A percentile compares a stretch with the other conserved stretches of the same genome.
phyloP scores from a whole-genome alignment of 2,113 vertebrate species.

The Psophia crepitans region DNA sequence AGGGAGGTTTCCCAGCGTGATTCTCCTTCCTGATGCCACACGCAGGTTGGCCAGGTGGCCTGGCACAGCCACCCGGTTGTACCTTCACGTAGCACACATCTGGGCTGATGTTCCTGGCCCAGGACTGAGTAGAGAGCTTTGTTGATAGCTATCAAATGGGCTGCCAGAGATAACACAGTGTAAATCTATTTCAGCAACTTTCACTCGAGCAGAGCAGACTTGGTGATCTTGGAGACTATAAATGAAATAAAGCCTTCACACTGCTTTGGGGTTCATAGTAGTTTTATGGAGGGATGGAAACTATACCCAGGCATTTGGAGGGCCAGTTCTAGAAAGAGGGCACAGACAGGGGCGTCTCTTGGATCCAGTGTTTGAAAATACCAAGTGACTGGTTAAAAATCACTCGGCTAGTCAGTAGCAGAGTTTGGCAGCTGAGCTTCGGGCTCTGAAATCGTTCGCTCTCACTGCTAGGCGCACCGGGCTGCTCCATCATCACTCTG shows the following conservation, averaged over 20 bases:
- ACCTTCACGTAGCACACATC: fast-evolving
- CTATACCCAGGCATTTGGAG: not conserved
- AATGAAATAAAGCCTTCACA: not conserved
- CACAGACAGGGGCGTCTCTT: not conserved
- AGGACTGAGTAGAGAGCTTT: not conserved
- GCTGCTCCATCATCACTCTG: not conserved
- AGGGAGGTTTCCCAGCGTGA: fast-evolving
- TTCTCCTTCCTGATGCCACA: not conserved
- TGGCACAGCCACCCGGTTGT: not conserved
- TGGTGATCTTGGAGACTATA: not conserved
- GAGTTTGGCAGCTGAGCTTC: not conserved
- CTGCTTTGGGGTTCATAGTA: not conserved
- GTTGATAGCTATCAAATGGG: not conserved
- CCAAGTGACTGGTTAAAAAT: not conserved
- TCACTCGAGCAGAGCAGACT: not conserved
- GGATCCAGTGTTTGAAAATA: not conserved
- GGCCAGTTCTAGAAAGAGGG: not conserved
- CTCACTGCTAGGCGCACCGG: not conserved
- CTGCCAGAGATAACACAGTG: not conserved
- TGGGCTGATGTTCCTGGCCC: not conserved
- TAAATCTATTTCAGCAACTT: not conserved
- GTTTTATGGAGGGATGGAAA: not conserved
- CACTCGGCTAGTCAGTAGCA: not conserved
- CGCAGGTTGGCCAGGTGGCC: not conserved
- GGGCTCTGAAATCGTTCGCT: not conserved